Percentiles rank a stretch among this genome's conserved stretches.
Evolutionary conservation across 2,888 invertebrate species (phyloP).

Genomic region (Athalia circularis): DNA sequence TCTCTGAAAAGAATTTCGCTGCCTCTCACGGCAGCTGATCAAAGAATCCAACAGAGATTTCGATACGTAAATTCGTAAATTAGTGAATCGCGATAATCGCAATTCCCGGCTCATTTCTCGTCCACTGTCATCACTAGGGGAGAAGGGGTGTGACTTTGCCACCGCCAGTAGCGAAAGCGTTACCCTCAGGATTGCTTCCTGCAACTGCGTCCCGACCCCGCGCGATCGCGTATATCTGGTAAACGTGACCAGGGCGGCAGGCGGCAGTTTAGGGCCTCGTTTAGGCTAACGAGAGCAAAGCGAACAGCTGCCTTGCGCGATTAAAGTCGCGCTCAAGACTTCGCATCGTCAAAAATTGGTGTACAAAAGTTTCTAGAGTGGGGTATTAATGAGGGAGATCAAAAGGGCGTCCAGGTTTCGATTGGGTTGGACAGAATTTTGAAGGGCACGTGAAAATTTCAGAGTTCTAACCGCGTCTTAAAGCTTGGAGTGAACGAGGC

Average conservation of each 20-base stretch:
- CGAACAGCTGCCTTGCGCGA: constrained; percentile 67
- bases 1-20: too few relatives aligned
- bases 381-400: background rate
- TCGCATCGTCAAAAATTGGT: background rate
- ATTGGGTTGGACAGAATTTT: background rate
- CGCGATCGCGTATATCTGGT: constrained; percentile 41
- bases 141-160: too few relatives aligned
- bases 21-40: too few relatives aligned
- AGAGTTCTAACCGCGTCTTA: constrained; percentile 31
- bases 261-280: constrained; percentile 44
- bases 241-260: constrained; percentile 43
- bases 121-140: too few relatives aligned
- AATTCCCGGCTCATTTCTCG: too few relatives aligned
- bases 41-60: too few relatives aligned
- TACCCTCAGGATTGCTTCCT: constrained; percentile 33
- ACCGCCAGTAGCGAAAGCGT: constrained; percentile 10
- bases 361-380: background rate
- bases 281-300: constrained; percentile 61
- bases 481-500: constrained; percentile 21
- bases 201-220: constrained; percentile 29
- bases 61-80: too few relatives aligned
- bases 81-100: too few relatives aligned
- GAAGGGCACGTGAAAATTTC: background rate
- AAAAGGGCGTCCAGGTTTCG: background rate
- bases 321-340: constrained; percentile 35